Evolutionary conservation across 2,888 invertebrate genomes (phyloP).

Genomic region (Rutpela maculata): DNA sequence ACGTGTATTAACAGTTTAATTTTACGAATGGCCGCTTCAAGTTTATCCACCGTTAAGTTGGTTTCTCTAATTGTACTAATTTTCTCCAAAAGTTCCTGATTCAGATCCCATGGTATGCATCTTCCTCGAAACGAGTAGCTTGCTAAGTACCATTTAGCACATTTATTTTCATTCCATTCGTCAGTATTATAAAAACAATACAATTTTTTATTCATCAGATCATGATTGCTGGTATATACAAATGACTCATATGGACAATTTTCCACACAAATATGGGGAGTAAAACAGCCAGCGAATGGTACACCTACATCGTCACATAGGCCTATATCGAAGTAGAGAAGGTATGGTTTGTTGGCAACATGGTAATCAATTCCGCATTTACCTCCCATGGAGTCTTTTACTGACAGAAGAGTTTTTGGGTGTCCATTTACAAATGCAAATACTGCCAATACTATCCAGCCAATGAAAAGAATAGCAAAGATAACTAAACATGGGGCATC

Average conservation of each 20-base stretch:
- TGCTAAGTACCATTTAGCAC: slow-evolving; percentile 33
- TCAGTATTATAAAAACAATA: slow-evolving; percentile 23
- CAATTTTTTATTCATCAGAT: not conserved
- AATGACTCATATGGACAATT: slow-evolving; percentile 30
- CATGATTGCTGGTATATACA: not conserved
- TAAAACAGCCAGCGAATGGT: slow-evolving; percentile 26
- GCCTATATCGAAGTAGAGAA: slow-evolving; percentile 89
- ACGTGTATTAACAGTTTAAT: slow-evolving; percentile 4
- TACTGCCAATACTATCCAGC: slow-evolving; percentile 9
- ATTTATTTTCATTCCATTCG: slow-evolving; percentile 15
- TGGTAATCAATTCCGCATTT: slow-evolving; percentile 86
- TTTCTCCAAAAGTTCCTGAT: not conserved
- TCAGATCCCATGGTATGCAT: slow-evolving; percentile 15
- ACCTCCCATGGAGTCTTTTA: slow-evolving; percentile 85
- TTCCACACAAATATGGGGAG: slow-evolving; percentile 31
- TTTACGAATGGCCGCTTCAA: not conserved
- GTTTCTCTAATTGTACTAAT: not conserved
- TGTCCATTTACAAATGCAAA: not conserved
- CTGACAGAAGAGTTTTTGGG: slow-evolving; percentile 66
- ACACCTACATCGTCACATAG: slow-evolving; percentile 83
- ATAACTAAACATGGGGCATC: slow-evolving; percentile 9
- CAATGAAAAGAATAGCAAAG: not conserved
- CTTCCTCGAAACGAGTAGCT: slow-evolving; percentile 14
- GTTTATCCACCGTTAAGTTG: not conserved
- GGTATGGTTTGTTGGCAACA: slow-evolving; percentile 81